Conservation (phyloP, 2,113 vertebrate genomes). For the Lathamus discolor region DNA sequence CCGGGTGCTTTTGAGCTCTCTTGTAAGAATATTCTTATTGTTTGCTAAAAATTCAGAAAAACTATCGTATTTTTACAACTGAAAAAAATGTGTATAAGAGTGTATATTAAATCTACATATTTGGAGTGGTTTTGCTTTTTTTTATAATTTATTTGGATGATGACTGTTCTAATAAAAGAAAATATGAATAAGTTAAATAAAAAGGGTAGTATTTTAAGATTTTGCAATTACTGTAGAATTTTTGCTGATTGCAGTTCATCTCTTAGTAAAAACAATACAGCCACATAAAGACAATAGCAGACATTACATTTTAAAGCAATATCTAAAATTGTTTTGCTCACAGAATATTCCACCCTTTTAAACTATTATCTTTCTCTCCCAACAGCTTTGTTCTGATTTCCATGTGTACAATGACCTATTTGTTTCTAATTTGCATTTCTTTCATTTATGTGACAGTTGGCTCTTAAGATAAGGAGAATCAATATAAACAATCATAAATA, state of each 20-base stretch:
- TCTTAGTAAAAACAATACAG: neutral
- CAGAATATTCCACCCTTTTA: neutral
- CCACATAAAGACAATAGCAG: neutral
- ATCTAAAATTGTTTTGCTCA: neutral
- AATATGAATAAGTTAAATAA: neutral
- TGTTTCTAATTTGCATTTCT: neutral
- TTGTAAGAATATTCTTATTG: neutral
- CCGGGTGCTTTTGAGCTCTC: neutral
- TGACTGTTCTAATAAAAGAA: neutral
- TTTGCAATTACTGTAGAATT: neutral
- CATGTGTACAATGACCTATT: neutral
- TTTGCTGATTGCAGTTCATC: neutral
- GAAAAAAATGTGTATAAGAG: neutral
- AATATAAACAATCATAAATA: neutral
- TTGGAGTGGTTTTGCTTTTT: fast-evolving
- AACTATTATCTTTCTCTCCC: neutral
- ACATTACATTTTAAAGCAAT: neutral
- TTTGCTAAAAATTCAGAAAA: neutral
- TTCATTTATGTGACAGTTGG: neutral
- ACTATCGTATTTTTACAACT: neutral
- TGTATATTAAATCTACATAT: neutral
- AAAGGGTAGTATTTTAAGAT: neutral
- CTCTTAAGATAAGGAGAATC: neutral
- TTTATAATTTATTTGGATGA: neutral
- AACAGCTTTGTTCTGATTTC: neutral